phyloP scores from a whole-genome alignment of 2,113 vertebrate genomes.

The Fregetta grallaria region DNA sequence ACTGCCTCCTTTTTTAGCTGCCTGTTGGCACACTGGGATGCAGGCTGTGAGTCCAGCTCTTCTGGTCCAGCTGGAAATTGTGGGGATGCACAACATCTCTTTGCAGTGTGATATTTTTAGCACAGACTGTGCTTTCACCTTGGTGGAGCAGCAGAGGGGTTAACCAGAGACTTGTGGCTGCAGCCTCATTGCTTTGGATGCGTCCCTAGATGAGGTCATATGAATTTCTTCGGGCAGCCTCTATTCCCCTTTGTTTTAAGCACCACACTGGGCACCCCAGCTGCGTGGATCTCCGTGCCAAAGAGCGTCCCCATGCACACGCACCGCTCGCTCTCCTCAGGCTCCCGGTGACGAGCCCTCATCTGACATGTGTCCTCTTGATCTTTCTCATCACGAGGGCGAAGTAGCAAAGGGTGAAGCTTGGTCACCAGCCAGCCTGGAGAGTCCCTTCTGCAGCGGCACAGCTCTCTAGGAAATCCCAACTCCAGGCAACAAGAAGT shows the following conservation, averaged over 20 bases:
- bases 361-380: background rate
- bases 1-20: background rate
- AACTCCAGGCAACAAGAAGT: background rate
- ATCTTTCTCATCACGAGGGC: background rate
- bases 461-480: background rate
- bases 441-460: background rate
- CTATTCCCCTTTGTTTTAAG: slow-evolving; percentile 49
- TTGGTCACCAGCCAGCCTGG: background rate
- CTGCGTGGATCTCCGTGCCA: slow-evolving; percentile 12
- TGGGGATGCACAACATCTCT: background rate
- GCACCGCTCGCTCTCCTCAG: background rate
- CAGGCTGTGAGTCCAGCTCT: background rate
- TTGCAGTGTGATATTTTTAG: background rate
- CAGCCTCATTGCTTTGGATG: slow-evolving; percentile 10
- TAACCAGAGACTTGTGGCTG: slow-evolving; percentile 23
- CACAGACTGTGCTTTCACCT: background rate
- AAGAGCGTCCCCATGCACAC: background rate
- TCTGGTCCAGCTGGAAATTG: background rate
- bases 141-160: background rate
- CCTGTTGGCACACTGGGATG: background rate
- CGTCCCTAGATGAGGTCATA: slow-evolving; percentile 63
- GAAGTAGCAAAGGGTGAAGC: background rate
- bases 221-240: background rate
- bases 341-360: background rate
- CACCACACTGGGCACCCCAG: background rate